phyloP scores from a whole-genome alignment of 2,888 invertebrate genomes.

The Dryococelus australis region DNA sequence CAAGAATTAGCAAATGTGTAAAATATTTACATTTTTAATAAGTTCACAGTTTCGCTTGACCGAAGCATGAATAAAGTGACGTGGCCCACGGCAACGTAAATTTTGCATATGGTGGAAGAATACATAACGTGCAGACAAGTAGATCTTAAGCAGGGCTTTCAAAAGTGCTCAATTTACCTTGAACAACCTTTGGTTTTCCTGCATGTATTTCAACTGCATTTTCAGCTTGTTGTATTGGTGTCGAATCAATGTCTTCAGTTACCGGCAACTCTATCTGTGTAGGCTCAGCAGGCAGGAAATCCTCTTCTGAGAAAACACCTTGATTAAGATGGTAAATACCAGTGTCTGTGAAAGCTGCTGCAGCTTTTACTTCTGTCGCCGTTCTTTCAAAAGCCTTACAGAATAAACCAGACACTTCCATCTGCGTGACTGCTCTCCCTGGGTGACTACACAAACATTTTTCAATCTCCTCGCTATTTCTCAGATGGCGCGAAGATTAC shows the following conservation, averaged over 20 bases:
- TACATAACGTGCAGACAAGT: too few relatives aligned
- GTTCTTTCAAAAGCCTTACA: background rate
- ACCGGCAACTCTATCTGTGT: background rate
- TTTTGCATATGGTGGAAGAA: too few relatives aligned
- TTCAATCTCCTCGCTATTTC: background rate
- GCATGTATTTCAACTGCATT: background rate
- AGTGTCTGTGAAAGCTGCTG: background rate
- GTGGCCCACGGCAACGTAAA: too few relatives aligned
- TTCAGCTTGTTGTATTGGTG: background rate
- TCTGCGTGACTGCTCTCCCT: background rate
- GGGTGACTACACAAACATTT: constrained; percentile 19
- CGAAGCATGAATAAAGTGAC: too few relatives aligned
- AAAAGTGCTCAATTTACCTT: too few relatives aligned
- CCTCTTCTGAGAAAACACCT: background rate
- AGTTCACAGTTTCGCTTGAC: too few relatives aligned
- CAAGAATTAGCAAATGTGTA: too few relatives aligned
- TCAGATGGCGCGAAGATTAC: constrained; percentile 27
- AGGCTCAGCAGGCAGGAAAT: background rate
- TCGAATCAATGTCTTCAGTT: background rate
- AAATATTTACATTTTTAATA: too few relatives aligned
- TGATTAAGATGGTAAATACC: background rate
- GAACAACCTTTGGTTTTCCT: too few relatives aligned
- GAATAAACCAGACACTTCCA: background rate
- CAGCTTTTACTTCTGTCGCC: background rate
- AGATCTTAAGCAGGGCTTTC: too few relatives aligned